A percentile compares a stretch with the other conserved stretches of the same genome.
These are phyloP conservation scores for Holocentrus rufus DNA, from an alignment of 2,797 vertebrate species.

Conservation along the genomic window DNA sequence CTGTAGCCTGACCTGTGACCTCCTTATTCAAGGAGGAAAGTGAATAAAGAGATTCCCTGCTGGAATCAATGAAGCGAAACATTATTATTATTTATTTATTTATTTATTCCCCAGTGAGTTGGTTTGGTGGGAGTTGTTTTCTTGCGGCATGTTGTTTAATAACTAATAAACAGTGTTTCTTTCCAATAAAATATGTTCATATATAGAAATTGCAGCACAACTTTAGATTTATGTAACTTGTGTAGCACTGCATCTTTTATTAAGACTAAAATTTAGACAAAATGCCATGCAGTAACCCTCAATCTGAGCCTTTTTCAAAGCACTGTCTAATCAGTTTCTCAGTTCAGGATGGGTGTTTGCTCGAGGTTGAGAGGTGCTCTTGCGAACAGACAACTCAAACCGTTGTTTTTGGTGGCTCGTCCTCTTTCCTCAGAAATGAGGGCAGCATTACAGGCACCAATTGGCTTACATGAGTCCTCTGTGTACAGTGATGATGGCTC, in stretches of 20 bases:
- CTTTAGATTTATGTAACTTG: background rate
- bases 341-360: slow-evolving; percentile 28
- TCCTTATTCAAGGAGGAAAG: too few species aligned
- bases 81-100: too few species aligned
- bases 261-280: slow-evolving; percentile 19
- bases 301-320: slow-evolving; percentile 59
- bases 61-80: too few species aligned
- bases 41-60: too few species aligned
- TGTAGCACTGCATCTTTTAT: background rate
- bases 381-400: slow-evolving; percentile 62
- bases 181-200: too few species aligned
- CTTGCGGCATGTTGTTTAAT: too few species aligned
- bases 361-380: slow-evolving; percentile 55
- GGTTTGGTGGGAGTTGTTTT: too few species aligned
- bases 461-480: slow-evolving; percentile 66
- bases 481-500: slow-evolving; percentile 67
- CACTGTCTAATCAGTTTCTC: slow-evolving; percentile 19
- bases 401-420: slow-evolving; percentile 53
- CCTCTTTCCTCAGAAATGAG: slow-evolving; percentile 63
- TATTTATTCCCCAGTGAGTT: too few species aligned
- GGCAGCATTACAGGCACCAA: slow-evolving; percentile 65
- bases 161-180: too few species aligned
- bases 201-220: background rate
- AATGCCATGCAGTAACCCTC: slow-evolving; percentile 44
- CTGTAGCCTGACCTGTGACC: too few species aligned